A percentile compares a stretch with the other conserved stretches of the same genome.
Evolutionary conservation across 2,113 vertebrate species (phyloP).

Genomic region (Picathartes gymnocephalus): DNA sequence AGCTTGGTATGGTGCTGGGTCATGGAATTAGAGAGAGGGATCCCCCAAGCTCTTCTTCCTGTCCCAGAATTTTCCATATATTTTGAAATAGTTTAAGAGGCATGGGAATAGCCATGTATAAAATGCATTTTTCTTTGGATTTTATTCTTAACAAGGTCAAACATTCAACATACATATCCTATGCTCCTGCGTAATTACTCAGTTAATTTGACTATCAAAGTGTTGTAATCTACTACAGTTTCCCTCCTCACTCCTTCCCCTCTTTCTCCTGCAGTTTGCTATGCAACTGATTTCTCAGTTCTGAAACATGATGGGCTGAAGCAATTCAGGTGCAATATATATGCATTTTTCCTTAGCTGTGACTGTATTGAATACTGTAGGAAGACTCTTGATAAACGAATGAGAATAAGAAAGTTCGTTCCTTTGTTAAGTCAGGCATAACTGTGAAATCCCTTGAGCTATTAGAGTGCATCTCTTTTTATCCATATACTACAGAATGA

Average conservation of each 20-base stretch:
- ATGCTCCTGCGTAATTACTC: background rate
- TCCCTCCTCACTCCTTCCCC: accelerated
- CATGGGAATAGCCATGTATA: background rate
- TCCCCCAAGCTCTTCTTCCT: background rate
- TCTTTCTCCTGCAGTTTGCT: background rate
- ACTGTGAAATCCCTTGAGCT: background rate
- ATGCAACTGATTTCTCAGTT: background rate
- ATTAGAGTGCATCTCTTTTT: background rate
- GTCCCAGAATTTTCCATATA: background rate
- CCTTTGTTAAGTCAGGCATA: background rate
- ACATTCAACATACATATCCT: background rate
- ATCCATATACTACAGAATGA: background rate
- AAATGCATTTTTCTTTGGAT: background rate
- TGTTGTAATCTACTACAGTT: background rate
- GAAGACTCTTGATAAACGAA: background rate
- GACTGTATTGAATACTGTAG: background rate
- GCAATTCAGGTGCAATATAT: background rate
- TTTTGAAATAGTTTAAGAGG: background rate
- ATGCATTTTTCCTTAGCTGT: background rate
- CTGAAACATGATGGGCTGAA: background rate
- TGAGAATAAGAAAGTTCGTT: background rate
- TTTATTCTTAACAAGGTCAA: background rate
- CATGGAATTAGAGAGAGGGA: background rate
- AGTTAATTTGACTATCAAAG: background rate
- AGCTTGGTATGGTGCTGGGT: accelerated